phyloP scores from a whole-genome alignment of 2,113 vertebrate genomes.

The Halcyon malimbica region DNA sequence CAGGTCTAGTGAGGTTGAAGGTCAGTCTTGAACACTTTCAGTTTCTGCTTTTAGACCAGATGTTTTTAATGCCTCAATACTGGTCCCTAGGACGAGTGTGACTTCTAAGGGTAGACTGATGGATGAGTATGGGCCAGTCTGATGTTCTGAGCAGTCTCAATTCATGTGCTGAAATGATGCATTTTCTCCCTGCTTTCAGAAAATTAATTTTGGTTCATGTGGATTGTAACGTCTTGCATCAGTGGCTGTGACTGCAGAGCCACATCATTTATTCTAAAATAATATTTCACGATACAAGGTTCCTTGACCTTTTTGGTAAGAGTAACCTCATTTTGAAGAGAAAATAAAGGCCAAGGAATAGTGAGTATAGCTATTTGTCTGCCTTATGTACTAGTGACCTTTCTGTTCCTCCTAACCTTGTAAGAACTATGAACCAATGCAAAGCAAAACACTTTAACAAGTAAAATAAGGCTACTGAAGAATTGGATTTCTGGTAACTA shows the following conservation, averaged over 20 bases:
- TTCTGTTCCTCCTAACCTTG: slow-evolving; percentile 20
- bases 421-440: neutral
- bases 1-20: neutral
- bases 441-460: neutral
- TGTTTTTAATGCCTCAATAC: neutral
- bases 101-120: neutral
- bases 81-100: neutral
- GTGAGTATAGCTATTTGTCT: slow-evolving; percentile 44
- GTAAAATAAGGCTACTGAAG: neutral
- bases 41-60: neutral
- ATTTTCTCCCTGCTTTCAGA: slow-evolving; percentile 54
- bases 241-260: slow-evolving; percentile 49
- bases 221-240: slow-evolving; percentile 14
- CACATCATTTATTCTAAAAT: slow-evolving; percentile 50
- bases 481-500: neutral
- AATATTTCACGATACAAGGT: slow-evolving; percentile 12
- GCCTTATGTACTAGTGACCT: neutral
- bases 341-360: slow-evolving; percentile 50
- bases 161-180: slow-evolving; percentile 32
- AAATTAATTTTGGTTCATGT: slow-evolving; percentile 42
- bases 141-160: neutral
- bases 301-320: slow-evolving; percentile 55
- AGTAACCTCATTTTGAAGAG: slow-evolving; percentile 60
- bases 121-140: neutral
- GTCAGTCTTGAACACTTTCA: no score